Conservation (phyloP, 1,140 invertebrate species). For the Scylla paramamosain region DNA sequence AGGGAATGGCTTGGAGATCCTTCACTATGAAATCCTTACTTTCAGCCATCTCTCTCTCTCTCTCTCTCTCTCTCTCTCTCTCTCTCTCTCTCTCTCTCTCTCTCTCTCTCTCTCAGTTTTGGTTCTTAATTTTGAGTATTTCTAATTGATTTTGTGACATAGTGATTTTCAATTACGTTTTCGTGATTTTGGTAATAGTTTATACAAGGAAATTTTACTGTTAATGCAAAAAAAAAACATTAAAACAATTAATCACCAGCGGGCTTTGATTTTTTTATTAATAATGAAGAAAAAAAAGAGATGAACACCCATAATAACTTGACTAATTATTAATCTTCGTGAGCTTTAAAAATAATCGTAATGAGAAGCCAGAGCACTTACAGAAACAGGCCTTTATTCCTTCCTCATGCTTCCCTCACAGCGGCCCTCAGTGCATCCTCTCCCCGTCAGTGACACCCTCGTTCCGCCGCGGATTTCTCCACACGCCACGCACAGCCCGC, state of each 20-base stretch:
- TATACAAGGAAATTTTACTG: too few relatives aligned
- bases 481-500: background rate
- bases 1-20: too few relatives aligned
- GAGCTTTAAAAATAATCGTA: background rate
- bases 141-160: too few relatives aligned
- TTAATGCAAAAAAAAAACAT: too few relatives aligned
- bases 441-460: background rate
- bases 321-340: background rate
- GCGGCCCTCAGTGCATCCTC: background rate
- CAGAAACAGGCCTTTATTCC: background rate
- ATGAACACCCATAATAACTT: background rate
- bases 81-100: background rate
- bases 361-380: background rate
- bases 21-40: too few relatives aligned
- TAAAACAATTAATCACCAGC: too few relatives aligned
- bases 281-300: too few relatives aligned
- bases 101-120: background rate
- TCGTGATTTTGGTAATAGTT: background rate
- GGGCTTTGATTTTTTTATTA: too few relatives aligned
- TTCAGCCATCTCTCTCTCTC: background rate
- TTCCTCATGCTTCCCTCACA: constrained; percentile 5
- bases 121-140: too few relatives aligned
- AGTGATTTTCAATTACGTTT: background rate
- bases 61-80: constrained; percentile 31
- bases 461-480: background rate